Conservation (phyloP, 1,140 invertebrate genomes). For the Magallana ariakensis region DNA sequence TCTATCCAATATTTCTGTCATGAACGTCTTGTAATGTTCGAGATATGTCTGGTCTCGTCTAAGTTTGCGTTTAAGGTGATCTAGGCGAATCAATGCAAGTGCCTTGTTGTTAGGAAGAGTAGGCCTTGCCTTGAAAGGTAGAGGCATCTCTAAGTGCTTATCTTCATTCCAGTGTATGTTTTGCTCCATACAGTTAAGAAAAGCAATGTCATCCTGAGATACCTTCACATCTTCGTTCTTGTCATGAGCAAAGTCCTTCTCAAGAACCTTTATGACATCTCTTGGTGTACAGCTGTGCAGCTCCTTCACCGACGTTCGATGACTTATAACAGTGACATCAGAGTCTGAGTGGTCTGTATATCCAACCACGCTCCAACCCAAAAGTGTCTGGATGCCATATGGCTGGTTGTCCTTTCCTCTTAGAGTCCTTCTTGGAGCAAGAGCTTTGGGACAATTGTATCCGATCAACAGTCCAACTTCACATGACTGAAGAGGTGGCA, state of each 20-base stretch:
- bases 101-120: conserved; percentile 49
- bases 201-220: conserved; percentile 18
- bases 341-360: background rate
- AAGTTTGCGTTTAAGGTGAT: conserved; percentile 40
- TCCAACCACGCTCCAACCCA: conserved; percentile 53
- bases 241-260: too few relatives aligned
- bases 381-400: conserved; percentile 44
- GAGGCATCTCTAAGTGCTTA: conserved; percentile 51
- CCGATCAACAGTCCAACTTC: too few relatives aligned
- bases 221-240: too few relatives aligned
- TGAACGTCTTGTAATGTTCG: conserved; percentile 45
- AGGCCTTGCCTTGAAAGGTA: conserved; percentile 49
- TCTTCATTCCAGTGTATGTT: conserved; percentile 25
- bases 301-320: conserved; percentile 49
- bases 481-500: too few relatives aligned
- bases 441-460: conserved; percentile 55
- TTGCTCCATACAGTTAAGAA: conserved; percentile 39
- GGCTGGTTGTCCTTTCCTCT: conserved; percentile 39
- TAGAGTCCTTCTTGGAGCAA: conserved; percentile 43
- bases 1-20: conserved; percentile 46
- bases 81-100: conserved; percentile 45
- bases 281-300: conserved; percentile 41
- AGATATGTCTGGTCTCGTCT: conserved; percentile 32
- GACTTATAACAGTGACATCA: background rate
- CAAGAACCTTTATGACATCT: conserved; percentile 48